phyloP scores from a whole-genome alignment of 2,113 vertebrate genomes.

The Agelaius phoeniceus region DNA sequence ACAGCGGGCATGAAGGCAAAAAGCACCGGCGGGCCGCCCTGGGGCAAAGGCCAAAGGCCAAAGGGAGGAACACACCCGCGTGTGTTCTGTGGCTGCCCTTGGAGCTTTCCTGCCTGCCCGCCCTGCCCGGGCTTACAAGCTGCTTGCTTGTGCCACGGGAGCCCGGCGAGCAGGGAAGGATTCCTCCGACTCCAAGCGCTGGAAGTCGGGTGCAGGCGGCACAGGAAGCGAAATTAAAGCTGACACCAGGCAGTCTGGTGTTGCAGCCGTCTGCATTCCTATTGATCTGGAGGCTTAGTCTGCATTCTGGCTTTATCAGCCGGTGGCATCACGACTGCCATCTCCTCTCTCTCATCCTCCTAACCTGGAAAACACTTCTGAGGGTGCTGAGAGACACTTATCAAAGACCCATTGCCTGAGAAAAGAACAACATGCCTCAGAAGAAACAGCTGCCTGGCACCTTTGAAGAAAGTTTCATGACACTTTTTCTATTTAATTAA shows the following conservation, averaged over 20 bases:
- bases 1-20: not conserved
- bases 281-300: constrained; percentile 60
- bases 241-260: constrained; percentile 58
- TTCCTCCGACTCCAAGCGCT: not conserved
- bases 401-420: constrained; percentile 42
- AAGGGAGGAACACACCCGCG: not conserved
- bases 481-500: constrained; percentile 55
- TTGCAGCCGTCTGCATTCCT: constrained; percentile 44
- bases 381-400: constrained; percentile 30
- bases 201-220: not conserved
- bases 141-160: not conserved
- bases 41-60: not conserved
- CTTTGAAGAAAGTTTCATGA: constrained; percentile 64
- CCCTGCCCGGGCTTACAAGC: not conserved
- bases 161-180: not conserved
- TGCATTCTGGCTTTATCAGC: constrained; percentile 61
- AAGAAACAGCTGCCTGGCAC: constrained; percentile 43
- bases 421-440: constrained; percentile 24
- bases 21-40: not conserved
- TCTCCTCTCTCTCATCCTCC: constrained; percentile 31
- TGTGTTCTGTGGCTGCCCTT: rapidly evolving
- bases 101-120: not conserved
- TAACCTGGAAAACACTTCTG: constrained; percentile 59
- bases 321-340: constrained; percentile 39
- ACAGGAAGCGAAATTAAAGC: constrained; percentile 40